These are phyloP conservation scores for Mycogona germanica DNA, from an alignment of 2,888 invertebrate species.

Conservation along the genomic window DNA sequence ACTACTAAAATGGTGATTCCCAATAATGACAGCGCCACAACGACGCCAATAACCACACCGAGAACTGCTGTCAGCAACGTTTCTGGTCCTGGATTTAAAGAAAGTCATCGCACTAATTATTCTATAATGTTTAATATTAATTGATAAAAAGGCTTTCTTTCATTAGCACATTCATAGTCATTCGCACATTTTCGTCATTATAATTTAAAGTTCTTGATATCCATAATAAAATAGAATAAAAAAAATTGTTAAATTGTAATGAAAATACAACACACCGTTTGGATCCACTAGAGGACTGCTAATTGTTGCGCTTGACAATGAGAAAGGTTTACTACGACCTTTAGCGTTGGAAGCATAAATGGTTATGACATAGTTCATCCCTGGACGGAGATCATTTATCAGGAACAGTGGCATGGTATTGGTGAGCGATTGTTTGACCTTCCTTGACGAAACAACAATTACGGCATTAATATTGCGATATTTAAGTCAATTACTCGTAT, in stretches of 20 bases:
- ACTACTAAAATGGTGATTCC: conserved; percentile 16
- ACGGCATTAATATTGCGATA: too few relatives aligned
- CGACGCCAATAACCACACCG: conserved; percentile 16
- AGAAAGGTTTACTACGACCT: conserved; percentile 14
- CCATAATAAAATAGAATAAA: too few relatives aligned
- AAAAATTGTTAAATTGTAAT: too few relatives aligned
- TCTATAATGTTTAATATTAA: too few relatives aligned
- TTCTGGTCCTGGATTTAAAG: conserved; percentile 2
- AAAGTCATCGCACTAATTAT: neutral
- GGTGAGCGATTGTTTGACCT: conserved; percentile 4
- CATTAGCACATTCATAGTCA: too few relatives aligned
- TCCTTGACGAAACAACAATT: too few relatives aligned
- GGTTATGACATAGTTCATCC: conserved; percentile 15
- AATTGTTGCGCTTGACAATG: conserved; percentile 1
- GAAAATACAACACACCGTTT: neutral
- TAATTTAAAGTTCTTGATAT: too few relatives aligned
- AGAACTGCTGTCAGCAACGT: conserved; percentile 17
- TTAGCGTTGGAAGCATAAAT: conserved; percentile 18
- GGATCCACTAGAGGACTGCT: neutral
- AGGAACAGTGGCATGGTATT: conserved; percentile 14
- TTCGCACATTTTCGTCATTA: too few relatives aligned
- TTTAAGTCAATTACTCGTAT: too few relatives aligned
- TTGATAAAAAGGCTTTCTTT: too few relatives aligned
- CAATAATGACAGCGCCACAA: conserved; percentile 16
- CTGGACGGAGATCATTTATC: conserved; percentile 17